Evolutionary conservation across 1,140 invertebrate species (phyloP), one percentile per base, ranked within the genome.

Genomic region (Drosophila saltans): DNA sequence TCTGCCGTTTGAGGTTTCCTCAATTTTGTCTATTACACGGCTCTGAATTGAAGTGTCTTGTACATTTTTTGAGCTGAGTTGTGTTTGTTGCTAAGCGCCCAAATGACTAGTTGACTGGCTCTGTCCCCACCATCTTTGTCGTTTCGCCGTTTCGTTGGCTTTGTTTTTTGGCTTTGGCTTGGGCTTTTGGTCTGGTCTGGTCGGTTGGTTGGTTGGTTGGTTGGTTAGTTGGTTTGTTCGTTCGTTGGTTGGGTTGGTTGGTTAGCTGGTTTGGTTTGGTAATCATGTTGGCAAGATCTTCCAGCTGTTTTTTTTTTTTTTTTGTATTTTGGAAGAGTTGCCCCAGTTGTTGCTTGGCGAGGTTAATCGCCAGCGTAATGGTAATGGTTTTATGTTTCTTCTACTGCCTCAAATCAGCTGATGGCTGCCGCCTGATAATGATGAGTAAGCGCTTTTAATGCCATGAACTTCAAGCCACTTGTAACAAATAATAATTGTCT

Each of bases 201-300:
- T 62, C 40, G n/a, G n/a, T n/a, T 72, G 48, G 58, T 72, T 36
- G 16, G 16, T 16, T 58, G 69, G 60, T 43, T 33, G 24, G 21
- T 59, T 39, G 36, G 62, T 57, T 52, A 33, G 63, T 58, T 56
- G 36, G 52, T 24, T 16, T 8, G 6, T 6, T 39, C 10, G 28
- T 11, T 58, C 26, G 30, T 16, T 48, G 16, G 16, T 21, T 28
- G 16, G 10, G 43, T 67, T 58, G 57, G 59, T 45, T 63, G 21
- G 45, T 26, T 48, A 52, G 39, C 45, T 67, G 69, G 69, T 41
- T 71, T 41, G 39, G 66, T 66, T 74, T 75, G 72, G 69, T 66
- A 75, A 75, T 71, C 57, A 67, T 66, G 72, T 72, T 75, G 62
- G 72, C 58, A 33, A 43, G 72, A 75, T 75, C 72, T 75, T 71